A percentile compares a stretch with the other conserved stretches of the same genome.
phyloP scores from a whole-genome alignment of 2,797 vertebrate species.

The Dendrocincla tyrannina region DNA sequence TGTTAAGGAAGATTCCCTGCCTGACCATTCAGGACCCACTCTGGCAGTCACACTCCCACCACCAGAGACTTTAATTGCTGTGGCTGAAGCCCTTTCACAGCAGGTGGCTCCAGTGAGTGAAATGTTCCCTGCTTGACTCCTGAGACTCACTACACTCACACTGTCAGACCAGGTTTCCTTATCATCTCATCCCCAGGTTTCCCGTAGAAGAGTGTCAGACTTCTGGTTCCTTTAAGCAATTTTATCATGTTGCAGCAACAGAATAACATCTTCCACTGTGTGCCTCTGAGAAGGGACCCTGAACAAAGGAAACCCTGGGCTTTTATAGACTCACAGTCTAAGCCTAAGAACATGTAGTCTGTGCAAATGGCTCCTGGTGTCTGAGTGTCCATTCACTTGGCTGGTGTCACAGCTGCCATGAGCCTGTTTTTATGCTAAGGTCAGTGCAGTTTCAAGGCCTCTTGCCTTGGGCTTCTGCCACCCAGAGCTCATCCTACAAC shows the following conservation, averaged over 20 bases:
- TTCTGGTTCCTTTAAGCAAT: neutral
- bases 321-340: neutral
- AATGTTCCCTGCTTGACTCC: neutral
- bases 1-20: neutral
- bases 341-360: accelerated
- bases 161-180: neutral
- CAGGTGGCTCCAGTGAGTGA: accelerated
- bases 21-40: neutral
- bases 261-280: accelerated
- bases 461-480: neutral
- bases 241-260: neutral
- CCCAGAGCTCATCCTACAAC: neutral
- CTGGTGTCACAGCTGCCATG: neutral
- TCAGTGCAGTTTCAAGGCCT: neutral
- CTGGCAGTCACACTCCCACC: neutral
- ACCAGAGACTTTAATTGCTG: neutral
- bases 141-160: accelerated
- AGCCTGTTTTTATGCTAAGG: neutral
- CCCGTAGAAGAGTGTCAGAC: neutral
- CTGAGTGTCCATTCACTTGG: neutral
- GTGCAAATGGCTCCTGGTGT: neutral
- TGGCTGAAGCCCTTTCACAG: neutral
- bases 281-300: neutral
- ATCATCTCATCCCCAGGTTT: accelerated
- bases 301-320: neutral